Evolutionary conservation across 2,797 vertebrate species (phyloP), one percentile per base, ranked within the genome.

Genomic region (Serranus cabrilla): DNA sequence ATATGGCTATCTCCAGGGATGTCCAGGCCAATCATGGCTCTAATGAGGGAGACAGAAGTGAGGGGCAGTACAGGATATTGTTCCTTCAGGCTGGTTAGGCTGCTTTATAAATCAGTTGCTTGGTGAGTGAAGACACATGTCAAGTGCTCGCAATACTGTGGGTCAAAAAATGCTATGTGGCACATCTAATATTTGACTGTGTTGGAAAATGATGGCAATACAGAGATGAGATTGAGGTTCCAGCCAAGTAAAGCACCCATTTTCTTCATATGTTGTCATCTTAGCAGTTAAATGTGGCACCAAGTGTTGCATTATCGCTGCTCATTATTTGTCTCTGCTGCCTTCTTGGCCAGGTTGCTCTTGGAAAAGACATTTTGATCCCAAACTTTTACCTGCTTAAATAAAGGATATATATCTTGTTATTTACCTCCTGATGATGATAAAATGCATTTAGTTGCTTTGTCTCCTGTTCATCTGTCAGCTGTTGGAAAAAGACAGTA

Each of bases 1-100:
- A 90, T 87, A 74, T 12, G 60, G 56, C 75, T 82, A 58, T 92
- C 90, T 91, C 89, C 75, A 43, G 82, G 81, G 90, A 91, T 86
- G 90, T 93, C 90, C 79, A 17, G 88, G 89, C 78, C 88, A 89
- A 91, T 92, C 88, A 88, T 73, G 73, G 72, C 71, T 82, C 66
- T 91, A 92, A 91, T 90, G 88, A 93, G 86, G 76, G 76, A 88
- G 81, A 77, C 71, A 85, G 78, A 80, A 82, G 82, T 85, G 84
- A 85, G 76, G 78, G 76, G 78, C 74, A 71, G 77, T 42, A 63
- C 72, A 74, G 81, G 77, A 89, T 90, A 89, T 86, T 86, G 81
- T 87, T 88, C 86, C 90, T 86, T 87, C 78, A 93, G 87, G 87
- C 77, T 85, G 73, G 67, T 87, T 82, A 71, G 69, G 37, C 76